Evolutionary conservation across 2,113 vertebrate genomes (phyloP).

Genomic region (Daubentonia madagascariensis): DNA sequence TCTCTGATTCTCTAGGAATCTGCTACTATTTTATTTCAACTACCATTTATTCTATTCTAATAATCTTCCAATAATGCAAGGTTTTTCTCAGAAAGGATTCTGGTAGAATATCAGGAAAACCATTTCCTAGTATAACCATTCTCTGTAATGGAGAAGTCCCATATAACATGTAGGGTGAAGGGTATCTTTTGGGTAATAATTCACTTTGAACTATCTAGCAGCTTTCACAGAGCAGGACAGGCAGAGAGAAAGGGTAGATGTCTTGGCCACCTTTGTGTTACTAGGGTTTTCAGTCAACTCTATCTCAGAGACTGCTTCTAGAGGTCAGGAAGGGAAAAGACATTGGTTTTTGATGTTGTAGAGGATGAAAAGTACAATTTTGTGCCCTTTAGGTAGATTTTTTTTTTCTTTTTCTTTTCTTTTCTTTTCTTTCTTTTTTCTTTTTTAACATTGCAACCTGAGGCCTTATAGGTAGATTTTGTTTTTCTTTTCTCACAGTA

Average conservation of each 20-base stretch:
- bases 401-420: not conserved
- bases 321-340: not conserved
- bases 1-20: not conserved
- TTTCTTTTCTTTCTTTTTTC: too few relatives aligned
- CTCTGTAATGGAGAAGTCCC: not conserved
- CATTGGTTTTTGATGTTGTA: not conserved
- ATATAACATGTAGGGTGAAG: not conserved
- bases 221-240: not conserved
- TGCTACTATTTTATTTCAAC: not conserved
- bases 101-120: not conserved
- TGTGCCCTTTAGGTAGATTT: not conserved
- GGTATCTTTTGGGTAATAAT: not conserved
- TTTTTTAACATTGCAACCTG: too few relatives aligned
- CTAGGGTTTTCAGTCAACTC: not conserved
- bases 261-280: not conserved
- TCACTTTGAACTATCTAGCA: not conserved
- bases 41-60: not conserved
- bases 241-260: not conserved
- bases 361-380: not conserved
- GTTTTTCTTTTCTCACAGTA: not conserved
- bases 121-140: not conserved
- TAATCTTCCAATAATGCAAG: not conserved
- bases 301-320: not conserved
- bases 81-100: slow-evolving; percentile 9
- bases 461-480: not conserved